phyloP scores from a whole-genome alignment of 1,140 invertebrate species.

The Hetaerina americana region DNA sequence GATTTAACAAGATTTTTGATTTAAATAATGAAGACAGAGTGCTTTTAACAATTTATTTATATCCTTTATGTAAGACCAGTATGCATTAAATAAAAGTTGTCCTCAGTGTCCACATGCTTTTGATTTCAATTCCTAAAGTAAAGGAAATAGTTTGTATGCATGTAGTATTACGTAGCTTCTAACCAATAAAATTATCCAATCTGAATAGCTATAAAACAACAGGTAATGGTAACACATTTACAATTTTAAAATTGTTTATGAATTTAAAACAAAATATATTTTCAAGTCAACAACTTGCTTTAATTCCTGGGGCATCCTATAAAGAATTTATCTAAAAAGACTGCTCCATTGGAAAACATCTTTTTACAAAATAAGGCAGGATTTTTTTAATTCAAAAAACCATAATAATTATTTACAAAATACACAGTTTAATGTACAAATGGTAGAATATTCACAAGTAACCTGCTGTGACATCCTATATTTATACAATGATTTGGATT shows the following conservation, averaged over 20 bases:
- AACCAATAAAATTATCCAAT: no score
- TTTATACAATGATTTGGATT: no score
- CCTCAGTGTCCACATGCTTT: conserved; percentile 11
- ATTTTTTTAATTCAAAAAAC: not conserved
- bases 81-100: conserved; percentile 17
- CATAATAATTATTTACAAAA: not conserved
- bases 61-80: conserved; percentile 15
- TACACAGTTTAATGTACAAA: not conserved
- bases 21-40: conserved; percentile 4
- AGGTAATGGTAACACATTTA: not conserved
- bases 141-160: not conserved
- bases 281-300: not conserved
- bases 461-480: no score
- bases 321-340: no score
- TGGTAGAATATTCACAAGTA: not conserved
- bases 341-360: no score
- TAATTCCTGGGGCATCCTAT: no score
- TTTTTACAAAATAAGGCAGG: not conserved
- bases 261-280: not conserved
- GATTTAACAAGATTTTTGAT: conserved; percentile 6
- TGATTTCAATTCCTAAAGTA: not conserved
- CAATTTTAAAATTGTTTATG: not conserved
- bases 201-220: not conserved
- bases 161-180: not conserved
- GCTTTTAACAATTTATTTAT: conserved; percentile 15